phyloP scores from a whole-genome alignment of 2,797 vertebrate genomes.

The Myioborus melanocephalus region DNA sequence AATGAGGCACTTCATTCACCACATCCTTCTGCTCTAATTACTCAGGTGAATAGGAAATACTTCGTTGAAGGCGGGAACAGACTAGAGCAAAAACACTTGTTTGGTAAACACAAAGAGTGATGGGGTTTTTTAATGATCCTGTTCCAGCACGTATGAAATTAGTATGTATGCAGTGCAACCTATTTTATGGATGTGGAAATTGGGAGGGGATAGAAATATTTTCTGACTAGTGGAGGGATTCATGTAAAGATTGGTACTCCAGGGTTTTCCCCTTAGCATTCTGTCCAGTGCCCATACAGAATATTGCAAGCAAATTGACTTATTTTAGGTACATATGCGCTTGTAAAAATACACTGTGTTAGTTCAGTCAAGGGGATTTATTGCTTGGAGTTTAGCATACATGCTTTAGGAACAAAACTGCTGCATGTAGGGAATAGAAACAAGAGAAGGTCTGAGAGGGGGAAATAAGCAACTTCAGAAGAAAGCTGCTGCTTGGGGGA shows the following conservation, averaged over 20 bases:
- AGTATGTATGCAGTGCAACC: slow-evolving; percentile 10
- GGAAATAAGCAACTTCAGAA: slow-evolving; percentile 40
- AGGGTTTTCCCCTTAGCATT: neutral
- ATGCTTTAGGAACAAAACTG: slow-evolving; percentile 2
- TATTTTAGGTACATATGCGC: neutral
- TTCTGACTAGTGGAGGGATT: neutral
- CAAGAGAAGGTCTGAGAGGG: slow-evolving; percentile 8
- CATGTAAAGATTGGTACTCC: neutral
- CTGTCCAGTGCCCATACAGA: neutral
- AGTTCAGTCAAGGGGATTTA: neutral
- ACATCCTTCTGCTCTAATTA: slow-evolving; percentile 99
- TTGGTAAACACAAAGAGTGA: slow-evolving; percentile 77
- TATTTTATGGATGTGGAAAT: slow-evolving; percentile 6
- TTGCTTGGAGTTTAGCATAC: neutral
- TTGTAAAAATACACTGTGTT: neutral
- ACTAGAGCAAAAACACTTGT: slow-evolving; percentile 77
- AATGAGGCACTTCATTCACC: slow-evolving; percentile 87
- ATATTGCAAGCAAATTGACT: neutral
- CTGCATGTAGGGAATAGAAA: neutral
- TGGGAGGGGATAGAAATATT: neutral
- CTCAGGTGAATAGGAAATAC: slow-evolving; percentile 90
- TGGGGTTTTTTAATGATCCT: slow-evolving; percentile 48
- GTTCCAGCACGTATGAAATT: slow-evolving; percentile 56
- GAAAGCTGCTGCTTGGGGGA: neutral
- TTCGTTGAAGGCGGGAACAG: slow-evolving; percentile 75